These are phyloP conservation scores for Lithobates pipiens DNA, from an alignment of 2,797 vertebrate genomes.

Conservation along the genomic window DNA sequence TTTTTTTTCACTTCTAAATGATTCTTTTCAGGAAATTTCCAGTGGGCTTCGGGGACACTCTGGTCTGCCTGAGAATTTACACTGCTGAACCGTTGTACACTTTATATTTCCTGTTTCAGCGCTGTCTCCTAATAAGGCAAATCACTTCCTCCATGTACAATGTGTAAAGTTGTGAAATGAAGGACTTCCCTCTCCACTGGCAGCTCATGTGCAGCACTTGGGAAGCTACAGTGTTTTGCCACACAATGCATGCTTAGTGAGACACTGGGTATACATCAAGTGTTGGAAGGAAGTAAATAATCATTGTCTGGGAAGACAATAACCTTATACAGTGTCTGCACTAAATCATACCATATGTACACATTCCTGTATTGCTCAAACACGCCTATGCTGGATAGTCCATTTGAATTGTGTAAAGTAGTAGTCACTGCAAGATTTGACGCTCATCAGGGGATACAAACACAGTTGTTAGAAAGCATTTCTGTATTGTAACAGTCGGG, in stretches of 20 bases:
- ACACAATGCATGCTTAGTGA: constrained; percentile 13
- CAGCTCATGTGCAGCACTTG: neutral
- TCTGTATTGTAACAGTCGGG: too few species aligned
- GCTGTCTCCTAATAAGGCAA: constrained; percentile 1
- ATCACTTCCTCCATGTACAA: constrained; percentile 20
- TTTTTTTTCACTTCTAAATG: neutral
- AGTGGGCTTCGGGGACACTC: neutral
- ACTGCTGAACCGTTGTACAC: neutral
- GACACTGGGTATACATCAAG: constrained; percentile 1
- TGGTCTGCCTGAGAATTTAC: neutral
- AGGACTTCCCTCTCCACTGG: constrained; percentile 22
- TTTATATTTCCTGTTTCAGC: constrained; percentile 25
- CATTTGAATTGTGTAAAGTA: neutral
- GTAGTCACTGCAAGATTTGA: too few species aligned
- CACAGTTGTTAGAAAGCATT: too few species aligned
- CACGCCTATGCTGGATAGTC: neutral
- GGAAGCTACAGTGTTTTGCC: constrained; percentile 31
- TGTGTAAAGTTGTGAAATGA: constrained; percentile 41
- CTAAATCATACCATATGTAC: neutral
- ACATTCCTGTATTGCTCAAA: constrained; percentile 46
- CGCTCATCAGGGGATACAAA: neutral
- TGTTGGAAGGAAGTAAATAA: constrained; percentile 35
- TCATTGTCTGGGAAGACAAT: neutral
- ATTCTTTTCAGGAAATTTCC: constrained; percentile 1
- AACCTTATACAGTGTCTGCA: neutral